A percentile compares a stretch with the other conserved stretches of the same genome.
Evolutionary conservation across 2,888 invertebrate genomes (phyloP).

Genomic region (Esperia sulphurella): DNA sequence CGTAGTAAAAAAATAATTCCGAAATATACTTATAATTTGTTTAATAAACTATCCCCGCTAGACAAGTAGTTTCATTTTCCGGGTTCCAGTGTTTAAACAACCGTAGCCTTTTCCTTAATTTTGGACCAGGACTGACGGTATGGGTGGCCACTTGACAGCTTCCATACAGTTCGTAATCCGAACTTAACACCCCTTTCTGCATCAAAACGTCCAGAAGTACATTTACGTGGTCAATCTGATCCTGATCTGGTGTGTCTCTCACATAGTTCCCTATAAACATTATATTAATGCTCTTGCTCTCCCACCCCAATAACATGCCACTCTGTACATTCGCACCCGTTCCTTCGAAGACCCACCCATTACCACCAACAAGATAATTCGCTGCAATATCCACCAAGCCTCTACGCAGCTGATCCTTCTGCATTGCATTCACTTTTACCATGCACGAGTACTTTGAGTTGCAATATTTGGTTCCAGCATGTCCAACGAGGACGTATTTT

Average conservation of each 20-base stretch:
- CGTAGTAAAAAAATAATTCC: too few relatives aligned
- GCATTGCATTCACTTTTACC: not conserved
- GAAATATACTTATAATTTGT: too few relatives aligned
- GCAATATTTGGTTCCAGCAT: conserved; percentile 9
- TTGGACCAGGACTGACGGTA: conserved; percentile 6
- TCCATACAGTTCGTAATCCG: not conserved
- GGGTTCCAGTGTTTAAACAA: conserved; percentile 1
- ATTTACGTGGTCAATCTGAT: not conserved
- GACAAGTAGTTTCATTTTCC: not conserved
- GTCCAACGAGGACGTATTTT: conserved; percentile 12
- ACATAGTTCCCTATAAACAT: conserved; percentile 17
- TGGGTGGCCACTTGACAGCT: conserved; percentile 1
- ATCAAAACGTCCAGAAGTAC: not conserved
- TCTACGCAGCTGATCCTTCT: not conserved
- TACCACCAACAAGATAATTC: conserved; percentile 16
- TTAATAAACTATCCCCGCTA: too few relatives aligned
- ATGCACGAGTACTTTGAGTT: not conserved
- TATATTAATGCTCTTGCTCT: conserved; percentile 11
- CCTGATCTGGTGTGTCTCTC: conserved; percentile 3
- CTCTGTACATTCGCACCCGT: conserved; percentile 14
- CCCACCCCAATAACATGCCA: conserved; percentile 3
- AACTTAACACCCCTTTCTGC: not conserved
- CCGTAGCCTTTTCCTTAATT: not conserved
- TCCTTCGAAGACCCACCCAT: conserved; percentile 14
- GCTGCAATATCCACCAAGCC: conserved; percentile 12